A percentile compares a stretch with the other conserved stretches of the same genome.
phyloP scores from a whole-genome alignment of 2,797 vertebrate genomes.

The Xenopus petersii region DNA sequence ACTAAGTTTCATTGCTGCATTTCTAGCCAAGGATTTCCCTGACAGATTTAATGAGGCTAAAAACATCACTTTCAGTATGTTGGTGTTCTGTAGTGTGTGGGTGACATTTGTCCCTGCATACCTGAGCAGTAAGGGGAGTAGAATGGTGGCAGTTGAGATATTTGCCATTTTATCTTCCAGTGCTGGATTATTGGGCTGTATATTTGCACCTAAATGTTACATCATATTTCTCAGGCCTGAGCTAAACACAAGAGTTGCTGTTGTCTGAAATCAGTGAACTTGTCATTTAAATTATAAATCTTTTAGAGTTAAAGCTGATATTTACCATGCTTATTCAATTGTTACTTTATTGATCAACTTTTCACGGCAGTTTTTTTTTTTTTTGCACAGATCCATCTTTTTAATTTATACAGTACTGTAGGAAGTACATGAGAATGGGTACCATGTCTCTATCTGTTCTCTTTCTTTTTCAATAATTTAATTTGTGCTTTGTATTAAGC shows the following conservation, averaged over 20 bases:
- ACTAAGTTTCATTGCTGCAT: constrained; percentile 7
- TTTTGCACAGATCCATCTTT: too few species aligned
- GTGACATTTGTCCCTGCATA: constrained; percentile 18
- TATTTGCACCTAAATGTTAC: background rate
- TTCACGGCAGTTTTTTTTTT: too few species aligned
- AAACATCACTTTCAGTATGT: constrained; percentile 26
- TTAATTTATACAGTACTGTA: too few species aligned
- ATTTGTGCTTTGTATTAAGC: too few species aligned
- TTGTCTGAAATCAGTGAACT: too few species aligned
- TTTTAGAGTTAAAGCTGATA: too few species aligned
- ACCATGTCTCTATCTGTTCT: too few species aligned
- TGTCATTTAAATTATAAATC: too few species aligned
- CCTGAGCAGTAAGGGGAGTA: constrained; percentile 9
- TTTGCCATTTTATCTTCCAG: constrained; percentile 20
- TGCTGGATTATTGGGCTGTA: background rate
- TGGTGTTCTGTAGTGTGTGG: constrained; percentile 25
- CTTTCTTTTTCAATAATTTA: too few species aligned
- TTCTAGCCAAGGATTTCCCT: constrained; percentile 19
- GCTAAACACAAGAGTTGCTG: background rate
- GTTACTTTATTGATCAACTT: too few species aligned
- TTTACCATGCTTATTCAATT: too few species aligned
- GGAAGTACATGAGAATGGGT: too few species aligned
- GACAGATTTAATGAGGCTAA: constrained; percentile 42
- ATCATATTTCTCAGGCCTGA: background rate
- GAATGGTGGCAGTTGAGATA: constrained; percentile 17